These are phyloP conservation scores for Leptoclinus maculatus DNA, from an alignment of 2,797 vertebrate genomes.

Conservation along the genomic window DNA sequence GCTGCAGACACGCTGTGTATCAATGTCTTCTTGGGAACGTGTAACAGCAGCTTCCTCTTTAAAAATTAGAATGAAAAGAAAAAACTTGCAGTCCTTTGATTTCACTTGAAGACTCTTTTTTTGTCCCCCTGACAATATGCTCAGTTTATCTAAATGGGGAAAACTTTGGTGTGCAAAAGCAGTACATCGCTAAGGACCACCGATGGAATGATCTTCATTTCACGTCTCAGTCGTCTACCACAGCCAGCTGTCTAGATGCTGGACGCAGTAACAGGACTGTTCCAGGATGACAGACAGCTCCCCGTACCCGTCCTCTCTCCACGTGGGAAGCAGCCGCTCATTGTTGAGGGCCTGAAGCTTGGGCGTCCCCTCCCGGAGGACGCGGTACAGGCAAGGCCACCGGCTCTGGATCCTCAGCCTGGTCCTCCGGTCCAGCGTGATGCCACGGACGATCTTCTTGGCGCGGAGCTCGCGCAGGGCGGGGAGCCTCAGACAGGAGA, in stretches of 20 bases:
- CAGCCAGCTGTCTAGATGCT: slow-evolving; percentile 89
- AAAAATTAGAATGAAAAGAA: not conserved
- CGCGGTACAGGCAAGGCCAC: slow-evolving; percentile 88
- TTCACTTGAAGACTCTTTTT: slow-evolving; percentile 12
- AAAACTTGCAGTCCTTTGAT: slow-evolving; percentile 1
- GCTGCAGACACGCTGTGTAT: not conserved
- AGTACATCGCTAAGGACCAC: not conserved
- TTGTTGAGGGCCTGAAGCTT: slow-evolving; percentile 87
- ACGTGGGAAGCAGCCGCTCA: slow-evolving; percentile 84
- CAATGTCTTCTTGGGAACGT: not conserved
- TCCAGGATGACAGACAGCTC: slow-evolving; percentile 85
- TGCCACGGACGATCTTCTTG: slow-evolving; percentile 88
- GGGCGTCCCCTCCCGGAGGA: slow-evolving; percentile 86
- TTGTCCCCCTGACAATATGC: not conserved
- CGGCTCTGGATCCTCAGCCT: slow-evolving; percentile 86
- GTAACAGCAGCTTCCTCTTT: slow-evolving; percentile 27
- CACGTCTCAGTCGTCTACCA: slow-evolving; percentile 73
- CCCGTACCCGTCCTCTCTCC: slow-evolving; percentile 82
- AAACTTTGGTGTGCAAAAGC: not conserved
- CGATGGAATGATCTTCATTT: slow-evolving; percentile 1
- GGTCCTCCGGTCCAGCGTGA: slow-evolving; percentile 86
- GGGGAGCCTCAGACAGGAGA: slow-evolving; percentile 85
- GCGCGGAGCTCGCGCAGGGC: slow-evolving; percentile 84
- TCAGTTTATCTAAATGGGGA: not conserved
- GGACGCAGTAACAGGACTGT: slow-evolving; percentile 88